Percentiles rank a stretch among this genome's conserved stretches.
These are phyloP conservation scores for Pristionchus exspectatus DNA, from an alignment of 2,888 invertebrate genomes.

Conservation along the genomic window DNA sequence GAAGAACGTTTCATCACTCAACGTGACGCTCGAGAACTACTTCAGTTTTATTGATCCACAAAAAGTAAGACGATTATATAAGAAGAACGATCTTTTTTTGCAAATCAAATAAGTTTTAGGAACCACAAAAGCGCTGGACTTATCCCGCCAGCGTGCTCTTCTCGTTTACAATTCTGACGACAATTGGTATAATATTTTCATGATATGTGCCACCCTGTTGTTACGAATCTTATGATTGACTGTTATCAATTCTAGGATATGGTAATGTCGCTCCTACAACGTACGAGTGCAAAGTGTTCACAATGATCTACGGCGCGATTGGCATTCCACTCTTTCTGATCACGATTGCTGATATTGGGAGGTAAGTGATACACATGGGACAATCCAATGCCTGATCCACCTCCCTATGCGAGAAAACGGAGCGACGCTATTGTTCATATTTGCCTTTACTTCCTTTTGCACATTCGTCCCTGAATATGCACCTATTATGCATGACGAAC, in stretches of 20 bases:
- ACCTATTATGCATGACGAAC: neutral
- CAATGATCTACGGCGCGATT: conserved; percentile 76
- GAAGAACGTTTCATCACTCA: conserved; percentile 69
- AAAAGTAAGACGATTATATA: conserved; percentile 49
- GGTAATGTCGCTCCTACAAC: conserved; percentile 77
- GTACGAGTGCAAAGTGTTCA: conserved; percentile 72
- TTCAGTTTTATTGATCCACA: conserved; percentile 69
- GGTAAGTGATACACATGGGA: conserved; percentile 33
- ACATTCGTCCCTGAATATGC: neutral
- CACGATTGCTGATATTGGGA: conserved; percentile 76
- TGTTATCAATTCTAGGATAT: conserved; percentile 64
- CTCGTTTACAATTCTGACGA: conserved; percentile 77
- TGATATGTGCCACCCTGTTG: too few species aligned
- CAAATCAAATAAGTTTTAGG: conserved; percentile 54
- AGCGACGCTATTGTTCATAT: neutral
- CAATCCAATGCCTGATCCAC: neutral
- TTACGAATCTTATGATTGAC: too few species aligned
- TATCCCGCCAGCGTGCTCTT: conserved; percentile 74
- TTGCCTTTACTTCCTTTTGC: neutral
- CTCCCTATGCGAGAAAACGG: neutral
- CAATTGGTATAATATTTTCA: conserved; percentile 68
- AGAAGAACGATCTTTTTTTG: too few species aligned
- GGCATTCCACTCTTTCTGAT: conserved; percentile 77
- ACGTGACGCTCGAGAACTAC: conserved; percentile 75
- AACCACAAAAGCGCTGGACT: conserved; percentile 74